Evolutionary conservation across 2,888 invertebrate species (phyloP), one percentile per base, ranked within the genome.

Genomic region (Melinaea menophilus): DNA sequence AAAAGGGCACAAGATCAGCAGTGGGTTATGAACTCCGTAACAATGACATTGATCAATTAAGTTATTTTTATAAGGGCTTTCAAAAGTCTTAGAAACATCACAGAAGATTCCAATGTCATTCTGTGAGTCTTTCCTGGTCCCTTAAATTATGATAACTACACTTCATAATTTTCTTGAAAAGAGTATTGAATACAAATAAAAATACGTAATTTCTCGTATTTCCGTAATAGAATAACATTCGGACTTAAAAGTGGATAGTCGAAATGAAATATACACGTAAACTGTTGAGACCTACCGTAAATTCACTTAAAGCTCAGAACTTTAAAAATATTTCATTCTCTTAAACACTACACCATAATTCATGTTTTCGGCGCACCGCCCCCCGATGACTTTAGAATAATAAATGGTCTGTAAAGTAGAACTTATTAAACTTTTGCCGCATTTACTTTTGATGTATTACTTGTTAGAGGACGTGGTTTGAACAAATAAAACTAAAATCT

Each of bases 311-410:
- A 60, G 48, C 31, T 68, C 46, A 54, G 51, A 76, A 76, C 70
- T 76, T 76, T 73, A 41, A 67, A 65, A 71, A 75, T 76, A 75
- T 75, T 74, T 76, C 75, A 76, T 74, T 72, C 67, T 67, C 73
- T 76, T 75, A 76, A 79, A 78, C 81, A 78, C 76, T 77, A 75
- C 74, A 77, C 73, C 73, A 77, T 79, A 80, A 80, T 78, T 83
- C 80, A 80, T 78, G 79, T 79, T 78, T 76, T 75, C 77, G 72
- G 72, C 73, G 71, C 66, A 59, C 63, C 71, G 65, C 63, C 68
- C 72, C 70, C 71, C 73, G 76, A 77, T 76, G 77, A 75, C 74
- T 75, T 72, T 71, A 71, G 67, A 70, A 74, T 78, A 78, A 84
- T 84, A 81, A 84, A 84, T 82, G 75, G 76, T 78, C 73, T 75